Percentiles rank a stretch among this genome's conserved stretches.
Evolutionary conservation across 2,888 invertebrate genomes (phyloP).

Genomic region (Myopa testacea): DNA sequence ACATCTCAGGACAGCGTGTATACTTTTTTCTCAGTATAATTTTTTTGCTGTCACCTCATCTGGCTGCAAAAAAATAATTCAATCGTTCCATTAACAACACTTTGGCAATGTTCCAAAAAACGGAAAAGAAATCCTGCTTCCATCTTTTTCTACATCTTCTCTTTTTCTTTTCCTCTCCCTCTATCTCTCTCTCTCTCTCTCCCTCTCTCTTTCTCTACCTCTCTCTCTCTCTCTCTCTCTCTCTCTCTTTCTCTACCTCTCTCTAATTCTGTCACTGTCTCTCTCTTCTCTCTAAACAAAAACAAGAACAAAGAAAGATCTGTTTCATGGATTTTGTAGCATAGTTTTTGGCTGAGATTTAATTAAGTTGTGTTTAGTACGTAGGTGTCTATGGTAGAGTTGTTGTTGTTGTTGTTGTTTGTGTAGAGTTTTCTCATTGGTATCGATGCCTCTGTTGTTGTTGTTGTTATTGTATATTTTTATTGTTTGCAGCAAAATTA

Average conservation of each 20-base stretch:
- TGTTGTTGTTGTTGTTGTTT: not conserved
- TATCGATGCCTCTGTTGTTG: not conserved
- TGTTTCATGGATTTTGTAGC: conserved; percentile 13
- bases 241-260: too few relatives aligned
- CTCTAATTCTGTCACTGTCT: too few relatives aligned
- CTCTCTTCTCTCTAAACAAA: too few relatives aligned
- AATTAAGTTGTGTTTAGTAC: conserved; percentile 23
- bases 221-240: conserved; percentile 4
- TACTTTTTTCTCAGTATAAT: too few relatives aligned
- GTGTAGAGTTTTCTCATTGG: not conserved
- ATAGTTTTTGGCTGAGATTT: conserved; percentile 10
- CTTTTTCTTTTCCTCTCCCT: conserved; percentile 24
- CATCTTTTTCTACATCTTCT: conserved; percentile 22
- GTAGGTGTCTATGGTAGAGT: not conserved
- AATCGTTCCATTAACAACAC: conserved; percentile 28
- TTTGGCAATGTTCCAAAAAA: conserved; percentile 33
- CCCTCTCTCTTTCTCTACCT: conserved; percentile 21
- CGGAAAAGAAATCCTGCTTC: conserved; percentile 14
- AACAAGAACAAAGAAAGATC: conserved; percentile 10
- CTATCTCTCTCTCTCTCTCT: conserved; percentile 6
- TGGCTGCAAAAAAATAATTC: conserved; percentile 8
- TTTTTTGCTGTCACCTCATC: conserved; percentile 35
- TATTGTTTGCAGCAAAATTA: not conserved
- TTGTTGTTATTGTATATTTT: not conserved
- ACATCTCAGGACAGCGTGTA: too few relatives aligned